These are phyloP conservation scores for Phaethornis superciliosus DNA, from an alignment of 2,113 vertebrate species.

Conservation along the genomic window DNA sequence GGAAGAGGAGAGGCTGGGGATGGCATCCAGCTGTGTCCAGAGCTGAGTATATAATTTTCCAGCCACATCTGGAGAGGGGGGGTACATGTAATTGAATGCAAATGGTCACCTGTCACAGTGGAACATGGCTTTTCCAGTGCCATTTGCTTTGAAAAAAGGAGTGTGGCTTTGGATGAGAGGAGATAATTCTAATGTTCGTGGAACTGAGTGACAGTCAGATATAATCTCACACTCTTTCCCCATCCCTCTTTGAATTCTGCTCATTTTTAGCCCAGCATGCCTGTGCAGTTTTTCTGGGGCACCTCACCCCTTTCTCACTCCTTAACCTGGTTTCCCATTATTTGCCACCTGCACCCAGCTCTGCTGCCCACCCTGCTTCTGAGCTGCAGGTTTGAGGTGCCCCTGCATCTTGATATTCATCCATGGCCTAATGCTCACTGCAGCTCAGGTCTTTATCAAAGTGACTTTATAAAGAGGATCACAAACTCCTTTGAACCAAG, in stretches of 20 bases:
- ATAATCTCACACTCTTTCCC: background rate
- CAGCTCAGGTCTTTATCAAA: background rate
- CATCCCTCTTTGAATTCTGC: background rate
- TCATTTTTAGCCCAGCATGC: background rate
- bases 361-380: background rate
- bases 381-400: background rate
- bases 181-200: background rate
- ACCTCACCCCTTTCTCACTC: accelerated
- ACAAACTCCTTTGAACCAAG: background rate
- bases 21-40: background rate
- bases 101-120: background rate
- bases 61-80: constrained; percentile 20
- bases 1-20: background rate
- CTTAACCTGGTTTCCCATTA: accelerated
- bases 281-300: background rate
- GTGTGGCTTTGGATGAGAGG: background rate
- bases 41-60: background rate
- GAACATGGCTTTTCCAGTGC: background rate
- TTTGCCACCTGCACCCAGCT: background rate
- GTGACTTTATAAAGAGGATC: background rate
- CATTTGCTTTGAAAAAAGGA: background rate
- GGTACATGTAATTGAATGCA: background rate
- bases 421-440: accelerated
- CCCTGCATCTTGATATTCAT: background rate
- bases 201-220: background rate